phyloP scores from a whole-genome alignment of 2,797 vertebrate species.

The Lagocephalus sceleratus region DNA sequence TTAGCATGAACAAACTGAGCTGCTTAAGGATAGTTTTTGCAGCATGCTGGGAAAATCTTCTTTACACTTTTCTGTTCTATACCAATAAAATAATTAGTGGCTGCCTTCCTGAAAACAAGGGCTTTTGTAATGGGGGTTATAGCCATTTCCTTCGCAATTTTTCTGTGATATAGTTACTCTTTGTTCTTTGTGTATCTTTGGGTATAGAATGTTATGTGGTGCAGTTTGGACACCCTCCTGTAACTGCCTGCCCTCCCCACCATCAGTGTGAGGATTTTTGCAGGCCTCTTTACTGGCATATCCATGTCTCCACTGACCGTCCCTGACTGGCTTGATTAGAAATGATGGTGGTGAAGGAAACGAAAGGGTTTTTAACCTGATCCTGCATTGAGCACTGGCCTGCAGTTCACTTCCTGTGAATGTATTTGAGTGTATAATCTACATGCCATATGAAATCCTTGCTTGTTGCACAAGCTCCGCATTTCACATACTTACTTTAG shows the following conservation, averaged over 20 bases:
- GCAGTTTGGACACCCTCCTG: constrained; percentile 21
- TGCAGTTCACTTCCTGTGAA: no score
- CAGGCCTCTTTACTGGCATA: constrained; percentile 10
- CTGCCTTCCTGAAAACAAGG: constrained; percentile 8
- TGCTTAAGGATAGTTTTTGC: constrained; percentile 14
- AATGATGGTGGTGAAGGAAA: no score
- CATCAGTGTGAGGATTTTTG: constrained; percentile 13
- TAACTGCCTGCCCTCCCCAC: constrained; percentile 10
- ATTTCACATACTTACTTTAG: no score
- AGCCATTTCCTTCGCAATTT: background rate
- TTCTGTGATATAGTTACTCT: constrained; percentile 7
- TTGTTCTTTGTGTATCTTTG: constrained; percentile 15
- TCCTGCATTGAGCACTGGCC: no score
- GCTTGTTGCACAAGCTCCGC: no score
- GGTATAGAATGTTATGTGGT: constrained; percentile 7
- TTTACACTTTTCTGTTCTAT: background rate
- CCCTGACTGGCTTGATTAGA: background rate
- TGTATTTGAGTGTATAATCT: no score
- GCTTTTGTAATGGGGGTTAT: constrained; percentile 5
- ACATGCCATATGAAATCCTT: no score
- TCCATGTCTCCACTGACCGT: constrained; percentile 7
- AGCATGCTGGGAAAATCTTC: constrained; percentile 16
- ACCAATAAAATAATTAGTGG: constrained; percentile 15
- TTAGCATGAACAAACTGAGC: constrained; percentile 37
- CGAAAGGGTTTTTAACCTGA: no score